These are phyloP conservation scores for Bucco capensis DNA, from an alignment of 2,113 vertebrate genomes.

Conservation along the genomic window DNA sequence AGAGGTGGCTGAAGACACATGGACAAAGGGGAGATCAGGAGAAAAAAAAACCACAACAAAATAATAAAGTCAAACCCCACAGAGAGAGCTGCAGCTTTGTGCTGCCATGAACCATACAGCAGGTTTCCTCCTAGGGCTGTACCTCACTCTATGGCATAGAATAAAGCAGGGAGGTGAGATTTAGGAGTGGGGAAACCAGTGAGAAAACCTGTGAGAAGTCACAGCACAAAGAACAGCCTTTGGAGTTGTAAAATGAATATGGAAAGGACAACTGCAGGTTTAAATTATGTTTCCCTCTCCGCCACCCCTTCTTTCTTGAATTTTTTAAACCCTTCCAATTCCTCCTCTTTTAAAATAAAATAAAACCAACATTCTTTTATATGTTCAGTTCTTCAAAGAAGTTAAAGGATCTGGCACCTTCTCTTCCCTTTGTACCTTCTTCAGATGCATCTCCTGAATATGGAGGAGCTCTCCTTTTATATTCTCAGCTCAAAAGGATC, in stretches of 20 bases:
- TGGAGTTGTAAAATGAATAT: not conserved
- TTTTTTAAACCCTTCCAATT: not conserved
- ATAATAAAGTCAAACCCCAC: not conserved
- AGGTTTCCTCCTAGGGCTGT: not conserved
- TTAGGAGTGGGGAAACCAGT: not conserved
- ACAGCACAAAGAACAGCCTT: not conserved
- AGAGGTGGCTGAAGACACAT: not conserved
- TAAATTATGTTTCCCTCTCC: not conserved
- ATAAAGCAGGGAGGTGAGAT: not conserved
- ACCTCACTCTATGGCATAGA: not conserved
- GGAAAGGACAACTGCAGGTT: not conserved
- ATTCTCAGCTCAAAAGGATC: not conserved
- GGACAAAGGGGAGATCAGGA: not conserved
- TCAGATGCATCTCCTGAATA: conserved; percentile 8
- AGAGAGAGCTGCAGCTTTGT: not conserved
- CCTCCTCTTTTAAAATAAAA: not conserved
- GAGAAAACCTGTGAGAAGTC: not conserved
- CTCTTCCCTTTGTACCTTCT: not conserved
- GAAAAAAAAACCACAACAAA: not conserved
- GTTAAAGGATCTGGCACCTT: not conserved
- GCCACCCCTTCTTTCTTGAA: not conserved
- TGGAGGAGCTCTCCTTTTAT: conserved; percentile 4
- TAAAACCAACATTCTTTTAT: not conserved
- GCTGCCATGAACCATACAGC: not conserved
- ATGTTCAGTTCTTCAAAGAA: not conserved